A percentile compares a stretch with the other conserved stretches of the same genome.
These are phyloP conservation scores for Puffinus mauretanicus DNA, from an alignment of 2,113 vertebrate species.

Conservation along the genomic window DNA sequence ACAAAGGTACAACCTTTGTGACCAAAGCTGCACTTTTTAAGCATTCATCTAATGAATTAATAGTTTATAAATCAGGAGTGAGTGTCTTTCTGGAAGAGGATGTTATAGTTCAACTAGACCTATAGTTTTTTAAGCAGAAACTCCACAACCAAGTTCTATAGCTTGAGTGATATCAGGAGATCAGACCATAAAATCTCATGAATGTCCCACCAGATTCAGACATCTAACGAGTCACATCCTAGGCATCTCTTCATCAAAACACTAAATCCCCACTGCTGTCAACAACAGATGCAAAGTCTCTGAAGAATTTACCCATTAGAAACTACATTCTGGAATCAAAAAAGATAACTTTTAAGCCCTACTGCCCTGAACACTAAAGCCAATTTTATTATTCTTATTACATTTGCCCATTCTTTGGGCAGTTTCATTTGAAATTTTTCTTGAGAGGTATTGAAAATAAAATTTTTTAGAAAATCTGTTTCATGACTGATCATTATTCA, in stretches of 20 bases:
- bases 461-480: neutral
- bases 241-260: neutral
- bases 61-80: neutral
- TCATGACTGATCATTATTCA: neutral
- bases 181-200: neutral
- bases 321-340: neutral
- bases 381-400: neutral
- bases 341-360: neutral
- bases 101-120: neutral
- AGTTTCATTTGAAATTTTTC: neutral
- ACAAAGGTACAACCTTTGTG: neutral
- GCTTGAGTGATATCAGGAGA: neutral
- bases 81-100: neutral
- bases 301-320: neutral
- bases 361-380: neutral
- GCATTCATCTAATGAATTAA: neutral
- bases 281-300: neutral
- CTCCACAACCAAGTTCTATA: neutral
- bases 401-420: neutral
- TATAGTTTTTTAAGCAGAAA: neutral
- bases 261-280: neutral
- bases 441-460: neutral
- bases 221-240: neutral
- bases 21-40: neutral
- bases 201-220: neutral